Percentiles rank a stretch among this genome's conserved stretches.
Conservation (phyloP, 2,113 vertebrate species). For the Indri indri region DNA sequence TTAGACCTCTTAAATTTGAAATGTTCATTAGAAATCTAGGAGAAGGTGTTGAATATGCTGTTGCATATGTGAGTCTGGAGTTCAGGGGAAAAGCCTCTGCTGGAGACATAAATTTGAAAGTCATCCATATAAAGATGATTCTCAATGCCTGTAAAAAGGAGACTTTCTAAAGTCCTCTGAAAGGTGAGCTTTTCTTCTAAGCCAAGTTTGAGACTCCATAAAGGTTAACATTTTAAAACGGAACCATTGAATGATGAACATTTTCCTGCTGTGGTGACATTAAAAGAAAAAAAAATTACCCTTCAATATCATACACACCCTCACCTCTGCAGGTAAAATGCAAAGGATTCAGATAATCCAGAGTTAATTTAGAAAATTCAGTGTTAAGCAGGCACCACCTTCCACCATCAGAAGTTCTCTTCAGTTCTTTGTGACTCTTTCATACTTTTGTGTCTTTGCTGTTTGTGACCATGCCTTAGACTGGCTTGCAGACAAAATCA, state of each 20-base stretch:
- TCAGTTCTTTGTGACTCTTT: background rate
- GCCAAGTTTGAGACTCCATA: background rate
- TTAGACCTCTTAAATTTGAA: background rate
- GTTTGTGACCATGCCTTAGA: background rate
- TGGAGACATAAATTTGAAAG: background rate
- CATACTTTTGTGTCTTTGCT: background rate
- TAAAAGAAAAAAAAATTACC: background rate
- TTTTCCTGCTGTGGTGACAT: background rate
- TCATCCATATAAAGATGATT: background rate
- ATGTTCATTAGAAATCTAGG: background rate
- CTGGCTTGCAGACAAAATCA: background rate
- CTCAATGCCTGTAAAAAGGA: background rate
- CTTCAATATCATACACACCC: background rate
- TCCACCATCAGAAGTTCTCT: background rate
- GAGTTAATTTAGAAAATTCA: constrained; percentile 9
- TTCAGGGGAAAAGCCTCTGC: background rate
- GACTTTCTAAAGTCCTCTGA: background rate
- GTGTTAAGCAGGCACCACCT: background rate
- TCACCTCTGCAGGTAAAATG: background rate
- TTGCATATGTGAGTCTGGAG: background rate
- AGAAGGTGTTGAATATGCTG: background rate
- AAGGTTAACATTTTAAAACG: constrained; percentile 26
- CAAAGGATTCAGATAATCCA: constrained; percentile 17
- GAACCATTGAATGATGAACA: background rate
- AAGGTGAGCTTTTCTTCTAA: background rate